A percentile compares a stretch with the other conserved stretches of the same genome.
Conservation (phyloP, 2,113 vertebrate species). For the Saccopteryx leptura region DNA sequence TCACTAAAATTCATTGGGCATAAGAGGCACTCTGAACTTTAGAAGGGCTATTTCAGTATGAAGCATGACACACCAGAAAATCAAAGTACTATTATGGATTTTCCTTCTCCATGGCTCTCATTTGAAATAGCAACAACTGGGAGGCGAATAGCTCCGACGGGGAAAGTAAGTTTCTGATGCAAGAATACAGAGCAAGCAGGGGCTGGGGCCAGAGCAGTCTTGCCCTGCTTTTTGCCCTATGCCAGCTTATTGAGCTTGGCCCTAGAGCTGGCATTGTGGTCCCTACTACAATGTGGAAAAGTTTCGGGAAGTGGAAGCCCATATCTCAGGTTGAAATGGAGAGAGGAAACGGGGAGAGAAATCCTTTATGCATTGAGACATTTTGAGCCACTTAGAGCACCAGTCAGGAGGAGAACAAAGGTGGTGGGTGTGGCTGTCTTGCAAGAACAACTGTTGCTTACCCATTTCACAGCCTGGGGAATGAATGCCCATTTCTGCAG, state of each 20-base stretch:
- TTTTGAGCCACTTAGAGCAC: background rate
- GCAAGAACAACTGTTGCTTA: no score
- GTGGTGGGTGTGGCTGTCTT: no score
- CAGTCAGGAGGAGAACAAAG: background rate
- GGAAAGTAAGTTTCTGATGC: background rate
- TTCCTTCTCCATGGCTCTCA: background rate
- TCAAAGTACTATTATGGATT: conserved; percentile 23
- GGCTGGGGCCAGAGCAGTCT: background rate
- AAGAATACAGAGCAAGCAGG: background rate
- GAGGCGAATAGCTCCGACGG: background rate
- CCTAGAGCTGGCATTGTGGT: background rate
- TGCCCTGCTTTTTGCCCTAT: background rate
- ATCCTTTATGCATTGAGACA: background rate
- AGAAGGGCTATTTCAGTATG: background rate
- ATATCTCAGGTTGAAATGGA: background rate
- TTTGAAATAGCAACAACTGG: conserved; percentile 8
- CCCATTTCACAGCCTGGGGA: background rate
- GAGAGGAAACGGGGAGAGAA: background rate
- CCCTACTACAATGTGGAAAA: background rate
- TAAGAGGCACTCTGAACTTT: background rate
- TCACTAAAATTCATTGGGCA: background rate
- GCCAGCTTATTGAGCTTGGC: background rate
- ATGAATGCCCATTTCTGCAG: background rate
- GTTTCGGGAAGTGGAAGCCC: background rate
- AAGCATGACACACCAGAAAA: conserved; percentile 9